Percentiles rank a stretch among this genome's conserved stretches.
These are phyloP conservation scores for Dinomys branickii DNA, from an alignment of 2,113 vertebrate species.

Conservation along the genomic window DNA sequence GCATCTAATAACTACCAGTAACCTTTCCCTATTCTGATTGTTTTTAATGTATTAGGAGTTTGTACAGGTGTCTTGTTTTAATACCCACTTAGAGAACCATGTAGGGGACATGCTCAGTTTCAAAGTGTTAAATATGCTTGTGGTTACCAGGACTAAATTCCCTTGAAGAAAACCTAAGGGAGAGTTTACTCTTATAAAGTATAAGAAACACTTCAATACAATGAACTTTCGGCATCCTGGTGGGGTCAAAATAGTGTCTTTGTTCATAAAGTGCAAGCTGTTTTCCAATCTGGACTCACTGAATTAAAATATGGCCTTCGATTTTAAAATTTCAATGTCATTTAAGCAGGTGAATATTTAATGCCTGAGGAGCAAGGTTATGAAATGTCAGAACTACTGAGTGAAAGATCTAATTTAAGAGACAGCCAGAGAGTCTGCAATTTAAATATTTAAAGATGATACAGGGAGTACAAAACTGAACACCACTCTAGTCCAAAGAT, in stretches of 20 bases:
- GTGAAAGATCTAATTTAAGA: slow-evolving; percentile 76
- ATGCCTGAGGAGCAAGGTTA: slow-evolving; percentile 76
- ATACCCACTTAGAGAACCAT: not conserved
- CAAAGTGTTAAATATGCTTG: not conserved
- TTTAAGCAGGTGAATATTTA: slow-evolving; percentile 81
- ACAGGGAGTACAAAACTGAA: slow-evolving; percentile 70
- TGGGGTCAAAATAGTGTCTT: slow-evolving; percentile 15
- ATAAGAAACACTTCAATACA: slow-evolving; percentile 39
- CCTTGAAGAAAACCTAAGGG: slow-evolving; percentile 17
- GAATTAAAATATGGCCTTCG: slow-evolving; percentile 50
- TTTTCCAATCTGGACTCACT: slow-evolving; percentile 19
- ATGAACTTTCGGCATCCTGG: not conserved
- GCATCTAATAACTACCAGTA: not conserved
- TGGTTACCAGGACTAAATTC: slow-evolving; percentile 39
- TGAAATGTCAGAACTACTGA: slow-evolving; percentile 73
- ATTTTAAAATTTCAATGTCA: slow-evolving; percentile 70
- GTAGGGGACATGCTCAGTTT: not conserved
- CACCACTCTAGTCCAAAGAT: slow-evolving; percentile 67
- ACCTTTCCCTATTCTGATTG: not conserved
- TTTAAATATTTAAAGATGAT: slow-evolving; percentile 83
- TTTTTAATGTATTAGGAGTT: not conserved
- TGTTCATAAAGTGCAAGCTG: slow-evolving; percentile 19
- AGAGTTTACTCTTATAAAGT: not conserved
- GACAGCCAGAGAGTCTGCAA: slow-evolving; percentile 70
- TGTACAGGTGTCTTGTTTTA: not conserved